These are phyloP conservation scores for Neosalanx taihuensis DNA, from an alignment of 2,797 vertebrate genomes.

Conservation along the genomic window DNA sequence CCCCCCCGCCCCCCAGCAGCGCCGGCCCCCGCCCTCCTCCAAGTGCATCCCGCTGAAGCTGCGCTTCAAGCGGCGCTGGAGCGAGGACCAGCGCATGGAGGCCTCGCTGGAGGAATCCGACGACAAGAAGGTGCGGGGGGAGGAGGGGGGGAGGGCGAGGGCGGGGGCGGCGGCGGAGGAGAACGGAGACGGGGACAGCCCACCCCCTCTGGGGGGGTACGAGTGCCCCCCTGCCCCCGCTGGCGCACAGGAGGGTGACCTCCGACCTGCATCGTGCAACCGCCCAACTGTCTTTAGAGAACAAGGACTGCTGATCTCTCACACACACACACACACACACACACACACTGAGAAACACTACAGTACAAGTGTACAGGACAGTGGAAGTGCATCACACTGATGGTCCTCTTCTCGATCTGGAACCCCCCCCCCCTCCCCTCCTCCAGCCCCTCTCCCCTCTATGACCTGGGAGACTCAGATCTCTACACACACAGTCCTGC, in stretches of 20 bases:
- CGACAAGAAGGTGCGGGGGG: conserved; percentile 83
- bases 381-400: conserved; percentile 51
- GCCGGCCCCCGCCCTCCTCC: conserved; percentile 45
- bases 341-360: conserved; percentile 56
- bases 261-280: conserved; percentile 87
- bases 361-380: conserved; percentile 42
- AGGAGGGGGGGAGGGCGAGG: conserved; percentile 57
- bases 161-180: conserved; percentile 60
- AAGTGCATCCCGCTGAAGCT: conserved; percentile 89
- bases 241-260: conserved; percentile 70
- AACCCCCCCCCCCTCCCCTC: not conserved
- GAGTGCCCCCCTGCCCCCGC: conserved; percentile 54
- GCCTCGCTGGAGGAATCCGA: conserved; percentile 78
- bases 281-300: conserved; percentile 89
- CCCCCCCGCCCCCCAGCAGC: conserved; percentile 46
- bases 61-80: conserved; percentile 92
- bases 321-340: conserved; percentile 20
- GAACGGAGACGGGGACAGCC: conserved; percentile 66
- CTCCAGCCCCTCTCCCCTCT: too few relatives aligned
- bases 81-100: conserved; percentile 89
- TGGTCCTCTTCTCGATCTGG: not conserved
- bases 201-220: conserved; percentile 51
- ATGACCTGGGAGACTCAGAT: not conserved
- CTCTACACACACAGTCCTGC: conserved; percentile 1
- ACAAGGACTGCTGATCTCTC: conserved; percentile 83